Conservation (phyloP, 2,113 vertebrate species). For the Podarcis muralis region DNA sequence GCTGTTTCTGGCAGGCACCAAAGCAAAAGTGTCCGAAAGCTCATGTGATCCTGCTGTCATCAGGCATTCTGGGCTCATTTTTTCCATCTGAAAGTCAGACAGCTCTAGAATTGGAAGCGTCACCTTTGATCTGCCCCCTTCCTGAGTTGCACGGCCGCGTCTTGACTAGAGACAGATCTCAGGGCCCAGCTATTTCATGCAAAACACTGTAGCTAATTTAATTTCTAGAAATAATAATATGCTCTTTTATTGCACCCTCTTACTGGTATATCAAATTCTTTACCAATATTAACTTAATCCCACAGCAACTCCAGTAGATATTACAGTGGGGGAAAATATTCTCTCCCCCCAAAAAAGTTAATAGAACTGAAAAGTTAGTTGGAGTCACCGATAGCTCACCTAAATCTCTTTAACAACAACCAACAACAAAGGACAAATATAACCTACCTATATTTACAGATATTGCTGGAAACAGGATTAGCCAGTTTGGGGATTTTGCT, state of each 20-base stretch:
- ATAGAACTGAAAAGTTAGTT: slow-evolving; percentile 18
- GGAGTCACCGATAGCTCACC: not conserved
- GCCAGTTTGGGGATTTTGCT: not conserved
- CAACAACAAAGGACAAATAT: not conserved
- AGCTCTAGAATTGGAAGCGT: not conserved
- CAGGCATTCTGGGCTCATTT: not conserved
- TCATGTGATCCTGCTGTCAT: not conserved
- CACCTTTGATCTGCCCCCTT: slow-evolving; percentile 34
- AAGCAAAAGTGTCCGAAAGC: not conserved
- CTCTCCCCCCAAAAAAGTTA: not conserved
- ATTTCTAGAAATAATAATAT: slow-evolving; percentile 40
- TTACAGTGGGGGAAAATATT: slow-evolving; percentile 4
- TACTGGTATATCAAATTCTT: not conserved
- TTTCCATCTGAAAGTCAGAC: slow-evolving; percentile 2
- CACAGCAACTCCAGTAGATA: not conserved
- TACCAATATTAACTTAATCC: slow-evolving; percentile 35
- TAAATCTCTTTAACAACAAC: not conserved
- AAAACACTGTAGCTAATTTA: not conserved
- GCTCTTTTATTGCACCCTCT: not conserved
- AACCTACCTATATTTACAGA: not conserved
- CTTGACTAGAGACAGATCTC: not conserved
- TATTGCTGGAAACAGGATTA: not conserved
- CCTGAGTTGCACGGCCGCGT: not conserved
- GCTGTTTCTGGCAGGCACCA: slow-evolving; percentile 1
- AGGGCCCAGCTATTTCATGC: not conserved